Evolutionary conservation across 2,113 vertebrate genomes (phyloP).

Genomic region (Laticauda colubrina): DNA sequence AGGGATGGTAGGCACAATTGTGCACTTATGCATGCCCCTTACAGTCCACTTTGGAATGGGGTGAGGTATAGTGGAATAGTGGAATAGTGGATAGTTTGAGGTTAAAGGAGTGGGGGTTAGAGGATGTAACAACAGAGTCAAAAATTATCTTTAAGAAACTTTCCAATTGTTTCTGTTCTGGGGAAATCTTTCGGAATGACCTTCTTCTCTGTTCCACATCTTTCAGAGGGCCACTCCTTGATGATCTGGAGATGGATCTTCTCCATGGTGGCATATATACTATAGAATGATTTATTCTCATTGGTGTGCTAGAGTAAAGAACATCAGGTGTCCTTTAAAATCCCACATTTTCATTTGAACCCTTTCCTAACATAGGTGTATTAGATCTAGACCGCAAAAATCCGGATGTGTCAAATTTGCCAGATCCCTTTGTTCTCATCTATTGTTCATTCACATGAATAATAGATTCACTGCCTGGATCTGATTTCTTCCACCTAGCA

Average conservation of each 20-base stretch:
- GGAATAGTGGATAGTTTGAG: too few species aligned
- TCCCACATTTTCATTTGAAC: neutral
- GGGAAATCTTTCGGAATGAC: neutral
- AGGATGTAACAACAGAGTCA: too few species aligned
- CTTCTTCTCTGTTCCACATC: neutral
- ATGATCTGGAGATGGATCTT: neutral
- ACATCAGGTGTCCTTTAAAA: neutral
- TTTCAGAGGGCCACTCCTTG: neutral
- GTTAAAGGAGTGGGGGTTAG: too few species aligned
- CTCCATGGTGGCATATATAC: neutral
- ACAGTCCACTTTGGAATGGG: too few species aligned
- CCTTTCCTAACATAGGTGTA: neutral
- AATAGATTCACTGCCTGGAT: neutral
- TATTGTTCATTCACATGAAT: neutral
- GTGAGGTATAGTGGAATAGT: too few species aligned
- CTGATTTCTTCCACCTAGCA: neutral
- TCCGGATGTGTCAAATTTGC: neutral
- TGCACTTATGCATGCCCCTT: too few species aligned
- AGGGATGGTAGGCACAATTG: too few species aligned
- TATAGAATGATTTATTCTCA: neutral
- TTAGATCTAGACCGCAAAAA: neutral
- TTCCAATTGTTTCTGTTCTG: neutral
- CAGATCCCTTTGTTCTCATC: neutral
- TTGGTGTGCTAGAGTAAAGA: neutral
- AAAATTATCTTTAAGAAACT: neutral